These are phyloP conservation scores for Aleiodes testaceus DNA, from an alignment of 2,888 invertebrate genomes.

Conservation along the genomic window DNA sequence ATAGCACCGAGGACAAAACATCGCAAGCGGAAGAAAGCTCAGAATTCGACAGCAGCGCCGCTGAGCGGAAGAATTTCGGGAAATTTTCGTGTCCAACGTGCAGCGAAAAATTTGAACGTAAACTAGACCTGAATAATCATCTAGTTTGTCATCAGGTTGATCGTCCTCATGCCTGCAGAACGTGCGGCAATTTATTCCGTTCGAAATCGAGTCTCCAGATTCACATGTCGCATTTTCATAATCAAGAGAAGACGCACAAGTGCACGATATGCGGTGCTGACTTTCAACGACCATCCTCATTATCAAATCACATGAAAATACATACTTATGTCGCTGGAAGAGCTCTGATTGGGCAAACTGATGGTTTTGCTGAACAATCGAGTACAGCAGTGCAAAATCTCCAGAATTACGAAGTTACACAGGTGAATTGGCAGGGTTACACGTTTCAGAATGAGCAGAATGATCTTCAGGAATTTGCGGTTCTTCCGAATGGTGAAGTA, in stretches of 20 bases:
- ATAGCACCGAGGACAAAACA: not conserved
- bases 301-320: conserved; percentile 75
- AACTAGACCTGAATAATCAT: conserved; percentile 73
- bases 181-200: conserved; percentile 70
- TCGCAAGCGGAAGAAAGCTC: not conserved
- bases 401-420: conserved; percentile 16
- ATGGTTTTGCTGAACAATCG: not conserved
- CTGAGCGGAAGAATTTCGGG: conserved; percentile 55
- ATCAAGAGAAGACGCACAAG: conserved; percentile 63
- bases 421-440: conserved; percentile 18
- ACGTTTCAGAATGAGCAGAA: conserved; percentile 41
- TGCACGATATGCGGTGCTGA: conserved; percentile 73
- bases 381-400: not conserved
- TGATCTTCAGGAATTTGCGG: conserved; percentile 65
- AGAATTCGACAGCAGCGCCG: not conserved
- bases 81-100: conserved; percentile 68
- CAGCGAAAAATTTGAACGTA: conserved; percentile 71
- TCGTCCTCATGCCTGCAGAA: conserved; percentile 71
- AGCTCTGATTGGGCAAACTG: conserved; percentile 62
- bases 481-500: conserved; percentile 67
- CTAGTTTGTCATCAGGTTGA: conserved; percentile 74
- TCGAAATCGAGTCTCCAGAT: conserved; percentile 67
- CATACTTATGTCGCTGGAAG: conserved; percentile 73
- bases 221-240: conserved; percentile 67
- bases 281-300: conserved; percentile 73